A percentile compares a stretch with the other conserved stretches of the same genome.
These are phyloP conservation scores for Sakesphorus luctuosus DNA, from an alignment of 2,113 vertebrate species.

Conservation along the genomic window DNA sequence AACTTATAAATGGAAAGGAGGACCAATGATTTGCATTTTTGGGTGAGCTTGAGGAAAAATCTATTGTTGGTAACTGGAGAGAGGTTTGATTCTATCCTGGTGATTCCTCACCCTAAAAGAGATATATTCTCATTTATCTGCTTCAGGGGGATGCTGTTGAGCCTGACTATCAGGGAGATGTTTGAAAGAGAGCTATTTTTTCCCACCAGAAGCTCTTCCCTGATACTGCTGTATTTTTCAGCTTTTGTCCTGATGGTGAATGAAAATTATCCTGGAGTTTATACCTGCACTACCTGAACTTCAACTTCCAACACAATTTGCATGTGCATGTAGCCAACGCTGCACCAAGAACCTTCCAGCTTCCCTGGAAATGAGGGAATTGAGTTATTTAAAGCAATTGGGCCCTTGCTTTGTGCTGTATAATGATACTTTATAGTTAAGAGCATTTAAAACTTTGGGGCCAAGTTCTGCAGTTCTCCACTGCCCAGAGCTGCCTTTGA, in stretches of 20 bases:
- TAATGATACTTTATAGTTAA: background rate
- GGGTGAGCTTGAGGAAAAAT: background rate
- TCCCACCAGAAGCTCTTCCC: background rate
- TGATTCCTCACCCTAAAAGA: background rate
- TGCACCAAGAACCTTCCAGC: background rate
- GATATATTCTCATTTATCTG: background rate
- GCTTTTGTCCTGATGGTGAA: background rate
- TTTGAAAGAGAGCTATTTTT: background rate
- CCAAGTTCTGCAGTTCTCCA: background rate
- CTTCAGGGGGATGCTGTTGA: background rate
- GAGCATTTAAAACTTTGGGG: background rate
- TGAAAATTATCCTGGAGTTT: background rate
- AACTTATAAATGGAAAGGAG: background rate
- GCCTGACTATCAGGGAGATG: background rate
- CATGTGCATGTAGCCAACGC: background rate
- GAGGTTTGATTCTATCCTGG: background rate
- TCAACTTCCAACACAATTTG: background rate
- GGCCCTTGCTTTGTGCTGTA: background rate
- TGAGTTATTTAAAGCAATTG: background rate
- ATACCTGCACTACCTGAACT: background rate
- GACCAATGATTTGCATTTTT: background rate
- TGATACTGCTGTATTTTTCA: background rate
- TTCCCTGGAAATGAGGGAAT: background rate
- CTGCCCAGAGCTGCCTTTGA: conserved; percentile 33
- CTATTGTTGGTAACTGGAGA: background rate